Percentiles rank a stretch among this genome's conserved stretches.
Conservation (phyloP, 2,888 invertebrate species). For the Apeira syringaria region DNA sequence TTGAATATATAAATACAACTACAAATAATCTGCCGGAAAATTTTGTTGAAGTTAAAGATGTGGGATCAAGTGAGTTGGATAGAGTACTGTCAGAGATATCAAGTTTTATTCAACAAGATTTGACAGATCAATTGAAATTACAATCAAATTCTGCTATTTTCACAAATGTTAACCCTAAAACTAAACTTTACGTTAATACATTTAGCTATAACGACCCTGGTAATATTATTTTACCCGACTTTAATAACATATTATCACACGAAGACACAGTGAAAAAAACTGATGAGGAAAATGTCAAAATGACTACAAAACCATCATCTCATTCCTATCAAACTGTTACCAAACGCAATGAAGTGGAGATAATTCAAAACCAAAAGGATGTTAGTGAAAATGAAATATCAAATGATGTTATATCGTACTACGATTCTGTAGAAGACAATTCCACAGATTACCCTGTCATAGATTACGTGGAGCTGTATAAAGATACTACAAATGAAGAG, state of each 20-base stretch:
- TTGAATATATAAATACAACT: constrained; percentile 32
- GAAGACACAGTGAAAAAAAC: background rate
- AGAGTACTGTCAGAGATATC: constrained; percentile 45
- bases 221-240: constrained; percentile 27
- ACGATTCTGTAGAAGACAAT: constrained; percentile 51
- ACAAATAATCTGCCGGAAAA: constrained; percentile 32
- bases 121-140: constrained; percentile 34
- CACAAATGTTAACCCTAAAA: constrained; percentile 43
- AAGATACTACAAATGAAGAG: constrained; percentile 66
- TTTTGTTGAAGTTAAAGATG: constrained; percentile 37
- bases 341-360: constrained; percentile 1
- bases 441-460: constrained; percentile 63
- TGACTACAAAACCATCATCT: background rate
- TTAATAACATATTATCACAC: constrained; percentile 20
- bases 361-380: constrained; percentile 12
- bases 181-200: constrained; percentile 51
- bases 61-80: constrained; percentile 36
- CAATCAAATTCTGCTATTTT: constrained; percentile 29
- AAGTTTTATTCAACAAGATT: constrained; percentile 44
- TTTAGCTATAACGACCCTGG: constrained; percentile 41
- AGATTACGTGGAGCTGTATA: constrained; percentile 68
- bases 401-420: constrained; percentile 29
- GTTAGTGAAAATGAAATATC: constrained; percentile 16
- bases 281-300: background rate
- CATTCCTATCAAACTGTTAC: constrained; percentile 1